Evolutionary conservation across 2,888 invertebrate species (phyloP), one percentile per base, ranked within the genome.

Genomic region (Laothoe populi): DNA sequence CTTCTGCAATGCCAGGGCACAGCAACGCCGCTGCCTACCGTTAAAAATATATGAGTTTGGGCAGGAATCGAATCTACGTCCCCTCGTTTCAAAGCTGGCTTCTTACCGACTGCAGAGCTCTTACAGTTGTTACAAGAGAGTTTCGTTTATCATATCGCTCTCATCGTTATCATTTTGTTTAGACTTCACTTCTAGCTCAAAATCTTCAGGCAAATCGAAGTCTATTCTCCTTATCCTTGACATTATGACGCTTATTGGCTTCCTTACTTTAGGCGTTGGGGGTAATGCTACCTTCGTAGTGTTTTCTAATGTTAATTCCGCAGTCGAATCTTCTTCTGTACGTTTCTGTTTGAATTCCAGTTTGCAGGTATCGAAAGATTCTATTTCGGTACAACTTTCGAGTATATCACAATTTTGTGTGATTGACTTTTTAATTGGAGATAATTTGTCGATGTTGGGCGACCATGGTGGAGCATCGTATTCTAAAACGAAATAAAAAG

Each of bases 191-290:
- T 3, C 11, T 31, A 49, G 23, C 42, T 67, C 64, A 8, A 59
- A 58, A 23, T 72, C 64, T 68, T 80, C 78, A 8, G 67, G 57
- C 38, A 74, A 59, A 64, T 78, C 71, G 45, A 80, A 80, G 57
- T 79, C 63, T 8, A 79, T 53, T 53, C 31, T 35, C 35, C 53
- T 35, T 53, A 10, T 35, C 10, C 19, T 53, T 11, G 53, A 16
- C 35, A 35, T 31, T 35, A 35, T 53, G 16, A 53, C 10, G 16
- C 16, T 53, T 19, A 53, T 53, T 11, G 53, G 21, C 11, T 31
- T 53, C 19, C 21, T 53, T 35, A 31, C 16, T 53, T 16, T 35
- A 19, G 53, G 53, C 13, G 53, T 53, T 1, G 35, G 19, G 1
- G 35, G 35, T 53, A 53, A 11, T 16, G 45, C 21, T 0, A 19